Evolutionary conservation across 92 coral and sea anemone genomes (phyloP), one percentile per base, ranked within the genome.

Genomic region (Phymanthus crucifer): DNA sequence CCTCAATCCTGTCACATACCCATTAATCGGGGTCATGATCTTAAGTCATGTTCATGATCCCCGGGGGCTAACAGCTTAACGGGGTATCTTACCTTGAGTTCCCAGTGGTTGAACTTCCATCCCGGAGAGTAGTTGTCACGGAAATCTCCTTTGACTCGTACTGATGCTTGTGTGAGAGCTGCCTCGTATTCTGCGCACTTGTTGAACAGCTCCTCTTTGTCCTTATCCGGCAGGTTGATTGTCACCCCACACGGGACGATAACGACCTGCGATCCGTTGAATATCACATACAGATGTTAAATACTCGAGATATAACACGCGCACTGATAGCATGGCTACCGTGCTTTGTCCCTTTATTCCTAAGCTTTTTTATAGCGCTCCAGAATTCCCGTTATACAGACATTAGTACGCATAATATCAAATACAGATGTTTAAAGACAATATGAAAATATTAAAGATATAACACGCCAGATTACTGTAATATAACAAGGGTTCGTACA

Each of bases 31-130:
- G 68, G 68, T 29, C 68, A 8, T 29, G 13, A 61, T 34, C 68
- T 29, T 61, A 24, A 61, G 36, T 18, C 68, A 27, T 27, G 17
- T 29, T 7, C 33, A 29, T 61, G 32, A 61, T 8, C 68, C 68
- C 68, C 29, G 33, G 68, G 68, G 68, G 32, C 29, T 29, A 61
- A 54, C 27, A 21, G 6, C 33, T 34, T 17, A 1, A 13, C 33
- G 16, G 13, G n/a, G 23, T 19, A 46, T 29, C 82, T 27, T 79
- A 95, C 99, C 98, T 93, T 95, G 1, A 95, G 88, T 81, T 95
- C 99, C 99, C 99, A 95, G 85, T 95, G 99, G 78, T 95, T 89
- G 78, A 95, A 95, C 71, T 95, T 95, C 98, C 99, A 95, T 40
- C 99, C 99, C 1, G 99, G 99, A 0, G 99, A 95, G 77, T 95